Conservation (phyloP, 2,797 vertebrate genomes). For the Erethizon dorsatum region DNA sequence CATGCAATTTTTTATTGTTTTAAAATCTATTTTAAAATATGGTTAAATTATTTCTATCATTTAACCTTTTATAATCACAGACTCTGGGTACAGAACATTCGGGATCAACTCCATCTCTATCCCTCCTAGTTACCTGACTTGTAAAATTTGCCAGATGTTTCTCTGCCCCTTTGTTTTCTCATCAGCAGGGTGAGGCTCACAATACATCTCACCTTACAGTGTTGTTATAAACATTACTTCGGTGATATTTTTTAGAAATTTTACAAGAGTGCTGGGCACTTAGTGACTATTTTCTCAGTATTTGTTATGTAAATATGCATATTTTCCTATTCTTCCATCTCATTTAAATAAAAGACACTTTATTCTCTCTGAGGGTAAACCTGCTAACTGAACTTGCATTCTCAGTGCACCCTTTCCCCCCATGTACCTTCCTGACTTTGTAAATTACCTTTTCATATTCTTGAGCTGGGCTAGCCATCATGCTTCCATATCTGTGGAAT, state of each 20-base stretch:
- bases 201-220: not conserved
- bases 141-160: not conserved
- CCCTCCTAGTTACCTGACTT: not conserved
- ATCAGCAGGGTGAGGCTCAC: not conserved
- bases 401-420: not conserved
- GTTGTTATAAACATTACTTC: not conserved
- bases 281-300: no score
- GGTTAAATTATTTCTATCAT: not conserved
- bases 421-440: not conserved
- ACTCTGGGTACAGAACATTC: not conserved
- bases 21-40: slow-evolving; percentile 14
- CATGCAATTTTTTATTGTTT: not conserved
- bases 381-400: not conserved
- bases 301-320: not conserved
- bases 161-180: not conserved
- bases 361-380: not conserved
- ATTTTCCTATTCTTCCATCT: not conserved
- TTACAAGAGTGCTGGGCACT: not conserved
- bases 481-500: not conserved
- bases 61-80: not conserved
- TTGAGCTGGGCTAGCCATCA: no score
- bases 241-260: not conserved
- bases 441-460: not conserved
- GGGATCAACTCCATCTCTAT: not conserved
- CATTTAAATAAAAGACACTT: not conserved